These are phyloP conservation scores for Lapara coniferarum DNA, from an alignment of 2,888 invertebrate species.

Conservation along the genomic window DNA sequence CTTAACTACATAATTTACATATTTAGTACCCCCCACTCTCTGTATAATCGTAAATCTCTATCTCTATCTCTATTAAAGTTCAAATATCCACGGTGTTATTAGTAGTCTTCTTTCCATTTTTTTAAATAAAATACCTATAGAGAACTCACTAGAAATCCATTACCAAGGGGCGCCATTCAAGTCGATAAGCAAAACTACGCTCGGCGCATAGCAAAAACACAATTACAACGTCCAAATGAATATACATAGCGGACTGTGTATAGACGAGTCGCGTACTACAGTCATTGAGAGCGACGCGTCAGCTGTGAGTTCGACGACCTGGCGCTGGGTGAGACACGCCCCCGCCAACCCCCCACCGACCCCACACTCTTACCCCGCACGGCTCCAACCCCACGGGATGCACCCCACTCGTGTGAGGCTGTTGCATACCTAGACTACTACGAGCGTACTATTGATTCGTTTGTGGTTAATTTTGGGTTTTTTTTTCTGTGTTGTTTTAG, in stretches of 20 bases:
- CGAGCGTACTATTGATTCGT: constrained; percentile 9
- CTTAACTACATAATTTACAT: too few relatives aligned
- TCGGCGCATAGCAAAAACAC: constrained; percentile 27
- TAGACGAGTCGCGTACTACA: constrained; percentile 52
- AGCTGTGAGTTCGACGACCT: constrained; percentile 71
- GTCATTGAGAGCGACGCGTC: constrained; percentile 63
- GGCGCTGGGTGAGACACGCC: constrained; percentile 48
- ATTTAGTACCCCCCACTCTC: too few relatives aligned
- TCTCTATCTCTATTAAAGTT: too few relatives aligned
- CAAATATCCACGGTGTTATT: too few relatives aligned
- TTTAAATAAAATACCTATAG: too few relatives aligned
- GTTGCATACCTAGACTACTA: constrained; percentile 15
- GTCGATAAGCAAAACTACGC: constrained; percentile 21
- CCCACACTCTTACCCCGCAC: constrained; percentile 36
- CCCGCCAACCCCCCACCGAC: constrained; percentile 30
- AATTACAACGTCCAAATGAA: constrained; percentile 32
- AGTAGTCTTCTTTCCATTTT: too few relatives aligned
- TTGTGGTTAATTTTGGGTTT: constrained; percentile 17
- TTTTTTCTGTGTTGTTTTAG: not conserved
- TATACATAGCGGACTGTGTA: constrained; percentile 33
- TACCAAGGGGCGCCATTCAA: constrained; percentile 15
- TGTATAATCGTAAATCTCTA: too few relatives aligned
- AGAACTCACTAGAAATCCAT: not conserved
- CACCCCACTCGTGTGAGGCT: constrained; percentile 35
- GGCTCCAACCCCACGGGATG: constrained; percentile 14